phyloP scores from a whole-genome alignment of 2,113 vertebrate genomes.

The Acanthisitta chloris region DNA sequence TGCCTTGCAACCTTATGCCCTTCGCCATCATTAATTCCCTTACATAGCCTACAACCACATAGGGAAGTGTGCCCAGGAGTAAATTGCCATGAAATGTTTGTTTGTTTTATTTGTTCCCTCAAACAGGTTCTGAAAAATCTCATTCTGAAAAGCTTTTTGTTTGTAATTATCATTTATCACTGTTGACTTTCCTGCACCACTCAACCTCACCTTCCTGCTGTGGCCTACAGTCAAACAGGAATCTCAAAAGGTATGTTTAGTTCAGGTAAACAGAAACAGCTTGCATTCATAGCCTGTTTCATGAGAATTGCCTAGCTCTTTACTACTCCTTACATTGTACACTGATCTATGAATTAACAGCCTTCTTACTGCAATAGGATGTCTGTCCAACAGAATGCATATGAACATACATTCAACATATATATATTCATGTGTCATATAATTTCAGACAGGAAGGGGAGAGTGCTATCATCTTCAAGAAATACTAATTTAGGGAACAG shows the following conservation, averaged over 20 bases:
- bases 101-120: not conserved
- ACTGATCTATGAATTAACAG: not conserved
- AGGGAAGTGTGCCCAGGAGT: fast-evolving
- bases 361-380: not conserved
- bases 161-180: not conserved
- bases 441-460: not conserved
- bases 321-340: not conserved
- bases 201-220: not conserved
- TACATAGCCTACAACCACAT: not conserved
- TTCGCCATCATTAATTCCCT: not conserved
- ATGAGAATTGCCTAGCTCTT: not conserved
- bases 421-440: not conserved
- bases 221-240: not conserved
- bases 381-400: not conserved
- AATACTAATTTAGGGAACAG: not conserved
- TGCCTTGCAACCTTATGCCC: not conserved
- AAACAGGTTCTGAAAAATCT: not conserved
- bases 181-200: not conserved
- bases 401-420: not conserved
- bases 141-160: not conserved
- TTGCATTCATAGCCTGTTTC: not conserved
- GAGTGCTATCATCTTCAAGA: not conserved
- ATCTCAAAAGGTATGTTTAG: not conserved
- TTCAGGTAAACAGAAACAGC: not conserved
- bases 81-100: not conserved